Conservation (phyloP, 2,113 vertebrate genomes). For the Oncorhynchus kisutch region DNA sequence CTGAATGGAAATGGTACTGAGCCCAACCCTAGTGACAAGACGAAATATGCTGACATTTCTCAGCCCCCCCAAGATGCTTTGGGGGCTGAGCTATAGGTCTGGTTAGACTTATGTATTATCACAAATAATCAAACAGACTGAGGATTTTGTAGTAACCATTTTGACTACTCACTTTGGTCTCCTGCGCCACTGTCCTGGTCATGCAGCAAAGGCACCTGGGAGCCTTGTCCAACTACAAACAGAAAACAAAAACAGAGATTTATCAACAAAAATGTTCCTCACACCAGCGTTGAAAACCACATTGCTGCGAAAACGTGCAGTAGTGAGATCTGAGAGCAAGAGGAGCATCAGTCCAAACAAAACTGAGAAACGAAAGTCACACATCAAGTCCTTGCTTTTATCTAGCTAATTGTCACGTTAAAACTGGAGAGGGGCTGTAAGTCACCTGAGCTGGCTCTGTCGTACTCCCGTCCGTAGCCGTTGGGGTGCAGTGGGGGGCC, state of each 20-base stretch:
- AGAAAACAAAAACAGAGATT: not conserved
- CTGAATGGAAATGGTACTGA: too few species aligned
- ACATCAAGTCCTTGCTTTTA: not conserved
- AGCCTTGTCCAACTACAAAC: constrained; percentile 79
- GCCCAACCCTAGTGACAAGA: too few species aligned
- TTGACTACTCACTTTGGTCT: constrained; percentile 75
- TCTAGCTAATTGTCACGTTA: not conserved
- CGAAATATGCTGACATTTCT: not conserved
- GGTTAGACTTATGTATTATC: not conserved
- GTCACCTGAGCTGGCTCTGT: constrained; percentile 81
- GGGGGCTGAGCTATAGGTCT: not conserved
- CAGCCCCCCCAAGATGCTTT: too few species aligned
- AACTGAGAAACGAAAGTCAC: not conserved
- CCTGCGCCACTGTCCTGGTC: constrained; percentile 67
- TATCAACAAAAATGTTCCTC: not conserved
- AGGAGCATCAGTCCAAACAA: not conserved
- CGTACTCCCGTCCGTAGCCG: constrained; percentile 76
- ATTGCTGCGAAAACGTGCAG: not conserved
- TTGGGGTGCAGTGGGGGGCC: constrained; percentile 49
- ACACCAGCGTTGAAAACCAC: not conserved
- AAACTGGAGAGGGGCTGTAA: not conserved
- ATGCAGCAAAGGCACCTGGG: constrained; percentile 83
- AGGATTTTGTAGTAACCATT: not conserved
- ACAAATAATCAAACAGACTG: not conserved
- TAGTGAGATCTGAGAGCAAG: too few species aligned